Evolutionary conservation across 2,113 vertebrate genomes (phyloP).

Genomic region (Pelvicachromis taeniatus): DNA sequence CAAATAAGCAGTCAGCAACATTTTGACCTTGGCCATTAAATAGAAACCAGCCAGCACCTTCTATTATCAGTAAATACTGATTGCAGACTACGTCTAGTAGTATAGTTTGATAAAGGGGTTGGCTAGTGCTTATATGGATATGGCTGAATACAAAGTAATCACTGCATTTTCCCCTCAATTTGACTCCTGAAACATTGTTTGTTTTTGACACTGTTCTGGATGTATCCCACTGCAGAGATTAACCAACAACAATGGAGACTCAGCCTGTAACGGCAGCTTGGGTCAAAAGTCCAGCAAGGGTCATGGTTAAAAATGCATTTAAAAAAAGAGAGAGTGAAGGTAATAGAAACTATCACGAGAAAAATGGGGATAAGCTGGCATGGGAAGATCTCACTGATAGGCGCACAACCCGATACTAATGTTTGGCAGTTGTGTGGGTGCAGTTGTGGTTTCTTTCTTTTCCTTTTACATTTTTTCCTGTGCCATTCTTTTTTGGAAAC

Average conservation of each 20-base stretch:
- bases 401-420: neutral
- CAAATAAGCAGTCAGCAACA: neutral
- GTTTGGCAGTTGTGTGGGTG: neutral
- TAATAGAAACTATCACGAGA: neutral
- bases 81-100: neutral
- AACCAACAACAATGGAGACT: neutral
- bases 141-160: slow-evolving; percentile 3
- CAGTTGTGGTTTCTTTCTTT: neutral
- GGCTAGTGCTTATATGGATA: neutral
- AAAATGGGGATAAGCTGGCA: neutral
- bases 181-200: slow-evolving; percentile 38
- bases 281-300: neutral
- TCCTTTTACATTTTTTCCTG: neutral
- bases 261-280: neutral
- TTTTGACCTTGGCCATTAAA: neutral
- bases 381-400: neutral
- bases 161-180: slow-evolving; percentile 36
- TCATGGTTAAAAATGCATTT: neutral
- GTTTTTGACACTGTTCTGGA: slow-evolving; percentile 25
- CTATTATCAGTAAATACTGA: slow-evolving; percentile 12
- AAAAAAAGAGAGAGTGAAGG: neutral
- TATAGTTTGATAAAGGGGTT: slow-evolving; percentile 6
- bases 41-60: neutral
- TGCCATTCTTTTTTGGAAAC: neutral
- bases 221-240: neutral